These are phyloP conservation scores for Cantharis nigra DNA, from an alignment of 2,888 invertebrate species.

Conservation along the genomic window DNA sequence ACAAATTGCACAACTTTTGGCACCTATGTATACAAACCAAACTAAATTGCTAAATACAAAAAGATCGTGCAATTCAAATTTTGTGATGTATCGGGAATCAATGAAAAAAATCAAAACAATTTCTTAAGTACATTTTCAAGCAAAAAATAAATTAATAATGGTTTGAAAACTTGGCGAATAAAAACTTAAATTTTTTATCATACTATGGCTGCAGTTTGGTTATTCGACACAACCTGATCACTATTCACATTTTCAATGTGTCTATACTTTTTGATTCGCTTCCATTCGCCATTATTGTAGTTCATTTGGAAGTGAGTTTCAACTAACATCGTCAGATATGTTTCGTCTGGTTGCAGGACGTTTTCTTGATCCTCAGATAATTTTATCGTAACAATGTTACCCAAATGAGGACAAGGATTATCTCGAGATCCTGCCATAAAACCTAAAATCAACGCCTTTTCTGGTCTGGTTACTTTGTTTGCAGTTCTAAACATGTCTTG, in stretches of 20 bases:
- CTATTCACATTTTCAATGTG: constrained; percentile 64
- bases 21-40: neutral
- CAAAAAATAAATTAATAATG: neutral
- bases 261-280: constrained; percentile 87
- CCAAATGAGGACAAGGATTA: constrained; percentile 96
- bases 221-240: constrained; percentile 49
- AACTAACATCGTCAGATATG: constrained; percentile 75
- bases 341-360: constrained; percentile 83
- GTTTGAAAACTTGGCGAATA: neutral
- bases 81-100: neutral
- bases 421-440: constrained; percentile 99
- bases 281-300: constrained; percentile 97
- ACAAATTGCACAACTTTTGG: neutral
- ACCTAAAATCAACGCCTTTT: constrained; percentile 95
- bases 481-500: constrained; percentile 97
- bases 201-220: constrained; percentile 46
- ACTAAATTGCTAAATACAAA: neutral
- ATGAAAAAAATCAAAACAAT: neutral
- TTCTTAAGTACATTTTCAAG: neutral
- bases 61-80: neutral
- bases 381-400: constrained; percentile 95
- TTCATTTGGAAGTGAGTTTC: constrained; percentile 99
- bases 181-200: constrained; percentile 31
- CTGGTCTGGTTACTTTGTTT: constrained; percentile 93
- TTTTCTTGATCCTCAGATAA: constrained; percentile 90